Evolutionary conservation across 2,113 vertebrate genomes (phyloP), one percentile per base, ranked within the genome.

Genomic region (Scophthalmus maximus): DNA sequence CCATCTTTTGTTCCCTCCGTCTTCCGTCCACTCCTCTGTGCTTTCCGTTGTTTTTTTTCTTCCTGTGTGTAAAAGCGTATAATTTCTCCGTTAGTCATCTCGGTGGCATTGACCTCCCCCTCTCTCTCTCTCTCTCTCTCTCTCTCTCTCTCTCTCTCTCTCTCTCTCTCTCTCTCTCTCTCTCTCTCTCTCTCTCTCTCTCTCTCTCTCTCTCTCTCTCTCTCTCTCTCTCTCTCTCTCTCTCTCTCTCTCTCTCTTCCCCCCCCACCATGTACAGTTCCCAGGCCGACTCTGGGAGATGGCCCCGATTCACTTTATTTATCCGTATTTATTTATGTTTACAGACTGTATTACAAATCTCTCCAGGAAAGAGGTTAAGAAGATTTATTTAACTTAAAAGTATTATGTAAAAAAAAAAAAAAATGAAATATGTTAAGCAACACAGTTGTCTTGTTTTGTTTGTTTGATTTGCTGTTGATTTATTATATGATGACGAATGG

Each of bases 271-370:
- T 82, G 68, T 74, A 58, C 32, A 52, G 59, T 77, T 55, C 68
- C 20, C 44, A 1, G 78, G 73, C 68, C 34, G 4, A 74, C 74
- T 77, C 68, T 78, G 81, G 76, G 67, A 81, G 73, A 55, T 53
- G 58, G 58, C 58, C 71, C 27, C 12, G 27, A 8, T 27, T 79
- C 66, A 67, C 6, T 65, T n/a, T 87, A 89, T 83, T 75, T 84
- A 84, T 88, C 76, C 57, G 42, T 88, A 81, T 88, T 84, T 90
- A 90, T 91, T 87, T 86, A 25, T 72, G 80, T 82, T 88, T 62
- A 76, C 57, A 77, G 61, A 77, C 62, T 73, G 49, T 29, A 26
- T 68, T 12, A 25, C 20, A 11, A 62, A 55, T 50, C 70, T 79
- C 67, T 72, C 34, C 25, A 55, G 52, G 63, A 29, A 50, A 44